A percentile compares a stretch with the other conserved stretches of the same genome.
Evolutionary conservation across 2,113 vertebrate species (phyloP).

Genomic region (Peromyscus maniculatus): DNA sequence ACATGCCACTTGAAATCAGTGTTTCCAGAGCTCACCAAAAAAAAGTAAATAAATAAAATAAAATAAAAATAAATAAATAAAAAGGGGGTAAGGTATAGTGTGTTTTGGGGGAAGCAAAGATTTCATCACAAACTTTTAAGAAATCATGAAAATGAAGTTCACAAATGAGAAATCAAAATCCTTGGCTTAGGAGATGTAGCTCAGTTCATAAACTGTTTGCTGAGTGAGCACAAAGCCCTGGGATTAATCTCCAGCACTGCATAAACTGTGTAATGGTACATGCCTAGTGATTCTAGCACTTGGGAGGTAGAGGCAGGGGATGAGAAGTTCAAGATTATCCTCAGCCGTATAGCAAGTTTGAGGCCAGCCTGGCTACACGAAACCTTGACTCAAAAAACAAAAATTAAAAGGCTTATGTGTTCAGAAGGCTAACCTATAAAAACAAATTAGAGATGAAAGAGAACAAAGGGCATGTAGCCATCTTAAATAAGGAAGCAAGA

Average conservation of each 20-base stretch:
- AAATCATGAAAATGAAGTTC: conserved; percentile 11
- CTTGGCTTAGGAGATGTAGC: not conserved
- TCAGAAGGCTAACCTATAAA: conserved; percentile 43
- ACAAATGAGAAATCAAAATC: conserved; percentile 58
- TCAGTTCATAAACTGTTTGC: not conserved
- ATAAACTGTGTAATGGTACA: not conserved
- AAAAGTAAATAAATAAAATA: not conserved
- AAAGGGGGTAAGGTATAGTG: too few relatives aligned
- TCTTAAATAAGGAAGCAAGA: conserved; percentile 67
- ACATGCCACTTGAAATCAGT: not conserved
- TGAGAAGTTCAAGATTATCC: not conserved
- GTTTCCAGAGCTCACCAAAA: not conserved
- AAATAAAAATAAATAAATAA: too few relatives aligned
- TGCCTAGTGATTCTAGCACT: not conserved
- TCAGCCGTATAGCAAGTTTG: not conserved
- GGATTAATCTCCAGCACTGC: not conserved
- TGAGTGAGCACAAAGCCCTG: not conserved
- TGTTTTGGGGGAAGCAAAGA: not conserved
- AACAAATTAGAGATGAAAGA: conserved; percentile 72
- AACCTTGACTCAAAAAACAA: not conserved
- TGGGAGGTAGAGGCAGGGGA: not conserved
- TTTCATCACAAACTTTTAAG: not conserved
- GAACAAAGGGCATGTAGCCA: conserved; percentile 64
- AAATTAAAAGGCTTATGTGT: conserved; percentile 1
- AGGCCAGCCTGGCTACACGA: not conserved